Base-by-base conservation (phyloP, 2,888 invertebrate species). In the Maniola hyperantus region DNA sequence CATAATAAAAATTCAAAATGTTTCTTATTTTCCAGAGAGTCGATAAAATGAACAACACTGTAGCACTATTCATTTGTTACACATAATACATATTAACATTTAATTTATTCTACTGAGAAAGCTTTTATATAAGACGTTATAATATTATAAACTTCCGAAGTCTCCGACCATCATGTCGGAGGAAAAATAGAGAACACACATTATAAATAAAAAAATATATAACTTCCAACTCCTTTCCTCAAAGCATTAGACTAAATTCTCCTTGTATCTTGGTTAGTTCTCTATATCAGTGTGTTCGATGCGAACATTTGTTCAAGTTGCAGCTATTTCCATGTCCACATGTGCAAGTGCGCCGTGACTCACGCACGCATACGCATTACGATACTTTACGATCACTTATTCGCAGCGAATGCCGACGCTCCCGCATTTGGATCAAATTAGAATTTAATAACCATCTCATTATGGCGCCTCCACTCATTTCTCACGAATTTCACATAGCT, bases 301-400 rank as follows among this genome's bases (percentile, higher is more conserved):
- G 46, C 54, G 54, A 63, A 44, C 53, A 53, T 61, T 66, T 59
- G 67, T 69, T 78, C 82, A 80, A 70, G 68, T 72, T 70, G 69
- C 70, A 83, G 84, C 87, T 88, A 90, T 89, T 90, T 89, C 88
- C 84, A 89, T 85, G 83, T 85, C 84, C 90, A 87, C 88, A 88
- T 89, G 87, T 87, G 87, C 82, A 69, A 60, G 71, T 71, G 60
- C 68, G 64, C 63, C 74, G 87, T 91, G 91, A 91, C 84, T 91
- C 91, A 91, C 89, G 88, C 84, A 86, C 63, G 57, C 67, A 83
- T 81, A 82, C 79, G 74, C 84, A 82, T 84, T 84, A 80, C 81
- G 78, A 82, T 81, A 79, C 79, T 85, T 84, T 82, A 83, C 81
- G 79, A 81, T 79, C 80, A 77, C 80, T 77, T 79, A 81, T 84